Conservation (phyloP, 2,113 vertebrate genomes). For the Chauna torquata region DNA sequence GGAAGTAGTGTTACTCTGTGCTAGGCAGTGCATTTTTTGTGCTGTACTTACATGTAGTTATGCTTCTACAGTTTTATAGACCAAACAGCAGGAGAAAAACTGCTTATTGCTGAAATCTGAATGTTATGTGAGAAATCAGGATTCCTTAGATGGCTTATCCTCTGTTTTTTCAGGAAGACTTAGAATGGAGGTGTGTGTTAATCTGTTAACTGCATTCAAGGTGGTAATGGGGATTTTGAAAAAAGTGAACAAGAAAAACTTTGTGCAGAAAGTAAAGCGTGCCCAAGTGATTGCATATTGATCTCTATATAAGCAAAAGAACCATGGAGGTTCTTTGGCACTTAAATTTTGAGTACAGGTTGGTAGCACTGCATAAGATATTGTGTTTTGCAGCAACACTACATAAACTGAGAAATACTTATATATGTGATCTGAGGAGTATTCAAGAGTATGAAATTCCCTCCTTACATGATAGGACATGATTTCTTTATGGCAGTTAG, state of each 20-base stretch:
- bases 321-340: not conserved
- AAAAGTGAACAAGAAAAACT: not conserved
- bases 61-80: not conserved
- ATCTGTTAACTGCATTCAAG: not conserved
- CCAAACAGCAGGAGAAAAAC: not conserved
- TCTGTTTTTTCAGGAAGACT: not conserved
- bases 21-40: not conserved
- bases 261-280: not conserved
- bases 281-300: not conserved
- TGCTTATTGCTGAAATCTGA: not conserved
- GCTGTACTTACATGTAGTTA: not conserved
- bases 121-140: not conserved
- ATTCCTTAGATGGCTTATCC: not conserved
- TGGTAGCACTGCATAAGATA: not conserved
- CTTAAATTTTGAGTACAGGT: not conserved
- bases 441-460: not conserved
- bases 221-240: not conserved
- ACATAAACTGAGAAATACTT: not conserved
- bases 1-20: not conserved
- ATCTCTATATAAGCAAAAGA: not conserved
- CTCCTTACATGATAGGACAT: not conserved
- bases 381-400: not conserved
- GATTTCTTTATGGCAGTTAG: not conserved
- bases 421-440: not conserved
- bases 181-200: not conserved